phyloP scores from a whole-genome alignment of 2,113 vertebrate species.

The Melierax canorus region DNA sequence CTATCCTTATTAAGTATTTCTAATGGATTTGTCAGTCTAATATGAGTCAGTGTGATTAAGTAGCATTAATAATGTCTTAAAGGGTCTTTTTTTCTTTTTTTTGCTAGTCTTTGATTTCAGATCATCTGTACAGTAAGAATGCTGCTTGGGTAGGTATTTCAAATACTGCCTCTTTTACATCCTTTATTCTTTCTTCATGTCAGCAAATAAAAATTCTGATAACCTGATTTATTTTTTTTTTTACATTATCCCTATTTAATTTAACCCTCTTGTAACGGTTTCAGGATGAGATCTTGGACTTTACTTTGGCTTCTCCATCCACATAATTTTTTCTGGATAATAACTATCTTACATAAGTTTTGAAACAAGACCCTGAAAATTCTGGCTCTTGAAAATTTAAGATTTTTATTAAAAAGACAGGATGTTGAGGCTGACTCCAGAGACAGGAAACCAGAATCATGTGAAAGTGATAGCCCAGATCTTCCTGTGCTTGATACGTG shows the following conservation, averaged over 20 bases:
- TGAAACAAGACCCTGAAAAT: not conserved
- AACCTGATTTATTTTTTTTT: not conserved
- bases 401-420: not conserved
- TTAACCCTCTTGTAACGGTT: not conserved
- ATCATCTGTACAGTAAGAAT: not conserved
- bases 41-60: not conserved
- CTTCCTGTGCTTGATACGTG: not conserved
- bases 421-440: not conserved
- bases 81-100: not conserved
- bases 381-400: not conserved
- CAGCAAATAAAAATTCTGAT: not conserved
- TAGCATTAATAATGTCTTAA: not conserved
- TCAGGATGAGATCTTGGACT: not conserved
- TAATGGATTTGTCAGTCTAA: not conserved
- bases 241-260: not conserved
- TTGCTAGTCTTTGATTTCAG: not conserved
- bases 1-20: not conserved
- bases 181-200: not conserved
- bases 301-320: not conserved
- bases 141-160: not conserved
- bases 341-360: not conserved
- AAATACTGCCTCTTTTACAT: not conserved
- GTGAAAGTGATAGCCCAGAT: not conserved
- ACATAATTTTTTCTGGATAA: not conserved
- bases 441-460: not conserved